phyloP scores from a whole-genome alignment of 2,113 vertebrate species.

The Megaceryle torquata region DNA sequence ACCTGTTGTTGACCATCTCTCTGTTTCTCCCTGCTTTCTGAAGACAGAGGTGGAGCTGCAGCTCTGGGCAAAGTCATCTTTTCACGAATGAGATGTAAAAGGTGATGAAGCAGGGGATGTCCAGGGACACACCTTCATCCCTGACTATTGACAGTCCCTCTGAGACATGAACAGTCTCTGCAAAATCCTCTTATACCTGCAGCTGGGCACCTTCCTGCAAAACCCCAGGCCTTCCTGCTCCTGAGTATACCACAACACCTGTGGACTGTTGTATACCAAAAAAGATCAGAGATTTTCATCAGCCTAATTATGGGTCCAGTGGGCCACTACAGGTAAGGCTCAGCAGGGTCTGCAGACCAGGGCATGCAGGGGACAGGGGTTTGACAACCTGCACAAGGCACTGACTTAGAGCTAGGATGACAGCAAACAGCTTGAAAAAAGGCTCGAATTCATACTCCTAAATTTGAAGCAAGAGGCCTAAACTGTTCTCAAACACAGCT shows the following conservation, averaged over 20 bases:
- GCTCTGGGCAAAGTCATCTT: background rate
- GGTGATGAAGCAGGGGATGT: background rate
- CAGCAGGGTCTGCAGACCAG: background rate
- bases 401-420: background rate
- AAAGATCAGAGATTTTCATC: background rate
- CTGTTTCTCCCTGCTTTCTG: background rate
- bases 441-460: background rate
- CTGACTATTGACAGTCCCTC: background rate
- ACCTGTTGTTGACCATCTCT: background rate
- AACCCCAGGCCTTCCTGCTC: background rate
- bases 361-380: accelerated
- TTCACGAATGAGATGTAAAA: background rate
- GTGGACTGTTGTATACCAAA: background rate
- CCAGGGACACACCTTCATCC: background rate
- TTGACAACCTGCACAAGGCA: background rate
- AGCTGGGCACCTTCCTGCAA: background rate
- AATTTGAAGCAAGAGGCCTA: background rate
- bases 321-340: background rate
- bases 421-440: background rate
- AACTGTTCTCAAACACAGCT: background rate
- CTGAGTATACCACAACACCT: background rate
- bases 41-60: background rate
- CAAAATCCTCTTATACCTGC: background rate
- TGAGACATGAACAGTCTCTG: background rate
- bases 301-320: background rate